These are phyloP conservation scores for Tipula lateralis DNA, from an alignment of 2,888 invertebrate genomes.

Conservation along the genomic window DNA sequence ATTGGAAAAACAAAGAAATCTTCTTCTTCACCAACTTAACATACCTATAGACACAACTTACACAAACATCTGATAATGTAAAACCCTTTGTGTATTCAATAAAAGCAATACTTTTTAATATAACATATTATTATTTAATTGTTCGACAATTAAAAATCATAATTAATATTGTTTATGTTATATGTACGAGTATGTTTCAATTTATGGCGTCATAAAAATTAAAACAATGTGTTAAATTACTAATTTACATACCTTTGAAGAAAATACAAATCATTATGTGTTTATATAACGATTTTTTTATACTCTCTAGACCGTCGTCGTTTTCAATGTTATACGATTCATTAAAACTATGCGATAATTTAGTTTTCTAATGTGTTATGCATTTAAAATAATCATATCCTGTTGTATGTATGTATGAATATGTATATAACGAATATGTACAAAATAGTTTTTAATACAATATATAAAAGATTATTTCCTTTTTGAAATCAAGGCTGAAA, in stretches of 20 bases:
- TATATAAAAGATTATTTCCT: neutral
- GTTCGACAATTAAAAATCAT: neutral
- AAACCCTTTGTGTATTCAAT: neutral
- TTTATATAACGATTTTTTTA: neutral
- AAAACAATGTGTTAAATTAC: neutral
- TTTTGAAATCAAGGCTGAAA: neutral
- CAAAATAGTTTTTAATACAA: neutral
- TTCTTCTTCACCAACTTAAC: too few species aligned
- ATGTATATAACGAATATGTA: neutral
- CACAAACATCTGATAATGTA: too few species aligned
- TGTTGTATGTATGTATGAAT: neutral
- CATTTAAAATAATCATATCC: constrained; percentile 11
- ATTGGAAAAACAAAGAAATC: too few species aligned
- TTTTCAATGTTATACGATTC: neutral
- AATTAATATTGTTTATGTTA: neutral
- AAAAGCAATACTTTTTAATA: neutral
- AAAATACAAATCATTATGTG: neutral
- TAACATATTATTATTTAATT: neutral
- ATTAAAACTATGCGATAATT: neutral
- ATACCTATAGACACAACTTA: too few species aligned
- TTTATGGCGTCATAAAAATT: neutral
- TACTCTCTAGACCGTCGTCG: neutral
- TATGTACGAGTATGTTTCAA: neutral
- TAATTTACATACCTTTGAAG: neutral
- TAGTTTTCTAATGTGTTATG: neutral